Conservation (phyloP, 2,113 vertebrate genomes). For the Tapirus terrestris region DNA sequence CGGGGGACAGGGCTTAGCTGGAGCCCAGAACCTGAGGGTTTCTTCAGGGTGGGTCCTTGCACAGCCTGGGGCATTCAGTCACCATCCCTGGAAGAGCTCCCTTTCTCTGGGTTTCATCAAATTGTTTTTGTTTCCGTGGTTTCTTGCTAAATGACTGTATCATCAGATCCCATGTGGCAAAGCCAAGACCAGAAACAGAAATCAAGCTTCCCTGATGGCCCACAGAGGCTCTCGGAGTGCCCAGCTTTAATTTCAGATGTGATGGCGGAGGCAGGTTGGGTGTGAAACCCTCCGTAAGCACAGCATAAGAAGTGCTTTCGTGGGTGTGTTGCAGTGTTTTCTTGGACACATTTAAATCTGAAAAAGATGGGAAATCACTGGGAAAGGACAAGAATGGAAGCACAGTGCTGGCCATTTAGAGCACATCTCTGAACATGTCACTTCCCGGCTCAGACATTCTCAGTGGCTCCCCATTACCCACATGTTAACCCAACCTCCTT, state of each 20-base stretch:
- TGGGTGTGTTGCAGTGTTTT: rapidly evolving
- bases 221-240: background rate
- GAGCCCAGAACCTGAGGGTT: background rate
- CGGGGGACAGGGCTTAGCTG: background rate
- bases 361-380: background rate
- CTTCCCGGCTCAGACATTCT: background rate
- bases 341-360: too few species aligned
- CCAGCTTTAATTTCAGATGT: background rate
- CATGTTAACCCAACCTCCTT: rapidly evolving
- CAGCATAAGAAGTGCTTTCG: rapidly evolving
- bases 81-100: background rate
- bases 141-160: conserved; percentile 69
- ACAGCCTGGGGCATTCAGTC: background rate
- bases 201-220: background rate
- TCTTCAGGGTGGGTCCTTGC: rapidly evolving
- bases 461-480: background rate
- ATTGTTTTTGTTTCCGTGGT: conserved; percentile 76
- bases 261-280: background rate
- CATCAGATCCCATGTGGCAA: conserved; percentile 51
- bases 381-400: background rate
- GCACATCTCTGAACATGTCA: background rate
- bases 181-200: conserved; percentile 4
- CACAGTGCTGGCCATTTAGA: background rate
- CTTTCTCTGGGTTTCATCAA: conserved; percentile 69
- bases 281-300: rapidly evolving